These are phyloP conservation scores for Himalopsyche japonica DNA, from an alignment of 2,888 invertebrate species.

Conservation along the genomic window DNA sequence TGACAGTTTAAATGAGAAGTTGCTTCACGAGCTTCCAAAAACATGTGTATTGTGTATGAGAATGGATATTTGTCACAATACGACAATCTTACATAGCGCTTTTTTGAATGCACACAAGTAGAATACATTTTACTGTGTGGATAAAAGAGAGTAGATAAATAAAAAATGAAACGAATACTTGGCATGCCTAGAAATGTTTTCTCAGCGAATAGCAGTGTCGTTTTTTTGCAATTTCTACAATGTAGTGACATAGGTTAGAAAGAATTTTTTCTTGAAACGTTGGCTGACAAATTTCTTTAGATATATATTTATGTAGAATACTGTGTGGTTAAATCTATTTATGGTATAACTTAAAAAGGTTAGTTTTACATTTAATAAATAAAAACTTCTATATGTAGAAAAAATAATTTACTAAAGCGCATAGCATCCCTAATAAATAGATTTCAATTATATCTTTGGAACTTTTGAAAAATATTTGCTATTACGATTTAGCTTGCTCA, in stretches of 20 bases:
- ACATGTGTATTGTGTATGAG: not conserved
- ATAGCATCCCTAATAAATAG: too few species aligned
- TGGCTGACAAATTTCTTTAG: not conserved
- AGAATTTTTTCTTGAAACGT: not conserved
- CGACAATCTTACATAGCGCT: not conserved
- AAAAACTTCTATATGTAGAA: too few species aligned
- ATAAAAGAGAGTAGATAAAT: not conserved
- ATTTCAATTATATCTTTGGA: too few species aligned
- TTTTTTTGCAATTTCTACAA: not conserved
- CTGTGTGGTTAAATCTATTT: too few species aligned
- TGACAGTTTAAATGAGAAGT: not conserved
- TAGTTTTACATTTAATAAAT: too few species aligned
- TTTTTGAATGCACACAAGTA: not conserved
- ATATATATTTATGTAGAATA: not conserved
- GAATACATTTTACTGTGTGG: not conserved
- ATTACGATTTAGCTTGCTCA: too few species aligned
- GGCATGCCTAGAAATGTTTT: not conserved
- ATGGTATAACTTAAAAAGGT: too few species aligned
- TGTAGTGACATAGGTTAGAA: not conserved
- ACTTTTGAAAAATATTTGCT: too few species aligned
- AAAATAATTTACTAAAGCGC: too few species aligned
- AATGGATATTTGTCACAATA: not conserved
- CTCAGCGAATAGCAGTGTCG: not conserved
- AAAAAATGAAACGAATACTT: not conserved
- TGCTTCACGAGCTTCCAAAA: not conserved